Conservation (phyloP, 2,888 invertebrate species). For the Busseola fusca region DNA sequence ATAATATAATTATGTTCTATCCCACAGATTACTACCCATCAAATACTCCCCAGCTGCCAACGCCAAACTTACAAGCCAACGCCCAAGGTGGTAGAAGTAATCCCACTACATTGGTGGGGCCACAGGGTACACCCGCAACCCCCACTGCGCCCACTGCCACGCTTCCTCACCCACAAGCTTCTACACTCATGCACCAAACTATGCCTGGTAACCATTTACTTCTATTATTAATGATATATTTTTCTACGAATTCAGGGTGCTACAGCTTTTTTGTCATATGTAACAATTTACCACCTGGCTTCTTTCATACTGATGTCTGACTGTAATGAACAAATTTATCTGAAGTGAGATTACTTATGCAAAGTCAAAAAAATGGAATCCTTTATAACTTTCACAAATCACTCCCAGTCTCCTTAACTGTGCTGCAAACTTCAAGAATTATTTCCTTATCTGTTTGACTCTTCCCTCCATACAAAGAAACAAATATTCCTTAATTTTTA, state of each 20-base stretch:
- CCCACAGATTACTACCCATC: conserved; percentile 78
- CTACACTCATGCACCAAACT: conserved; percentile 79
- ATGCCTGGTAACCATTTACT: conserved; percentile 75
- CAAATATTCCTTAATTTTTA: conserved; percentile 3
- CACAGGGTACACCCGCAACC: conserved; percentile 74
- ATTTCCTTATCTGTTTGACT: conserved; percentile 8
- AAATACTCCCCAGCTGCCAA: conserved; percentile 81
- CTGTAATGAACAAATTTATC: background rate
- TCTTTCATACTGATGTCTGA: conserved; percentile 6
- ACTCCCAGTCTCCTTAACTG: conserved; percentile 14
- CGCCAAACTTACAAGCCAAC: conserved; percentile 79
- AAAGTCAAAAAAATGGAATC: background rate
- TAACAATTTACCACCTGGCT: too few relatives aligned
- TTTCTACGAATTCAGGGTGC: conserved; percentile 4
- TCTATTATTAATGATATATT: conserved; percentile 49
- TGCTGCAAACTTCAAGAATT: conserved; percentile 20
- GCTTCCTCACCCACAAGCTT: conserved; percentile 76
- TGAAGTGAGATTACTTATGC: conserved; percentile 1
- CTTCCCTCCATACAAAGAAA: conserved; percentile 6
- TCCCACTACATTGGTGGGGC: conserved; percentile 74
- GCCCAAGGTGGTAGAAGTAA: conserved; percentile 72
- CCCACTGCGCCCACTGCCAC: conserved; percentile 76
- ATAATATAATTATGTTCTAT: conserved; percentile 31
- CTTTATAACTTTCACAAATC: background rate
- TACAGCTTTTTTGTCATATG: conserved; percentile 25